Percentiles rank a stretch among this genome's conserved stretches.
Conservation (phyloP, 2,113 vertebrate species). For the Pontoporia blainvillei region DNA sequence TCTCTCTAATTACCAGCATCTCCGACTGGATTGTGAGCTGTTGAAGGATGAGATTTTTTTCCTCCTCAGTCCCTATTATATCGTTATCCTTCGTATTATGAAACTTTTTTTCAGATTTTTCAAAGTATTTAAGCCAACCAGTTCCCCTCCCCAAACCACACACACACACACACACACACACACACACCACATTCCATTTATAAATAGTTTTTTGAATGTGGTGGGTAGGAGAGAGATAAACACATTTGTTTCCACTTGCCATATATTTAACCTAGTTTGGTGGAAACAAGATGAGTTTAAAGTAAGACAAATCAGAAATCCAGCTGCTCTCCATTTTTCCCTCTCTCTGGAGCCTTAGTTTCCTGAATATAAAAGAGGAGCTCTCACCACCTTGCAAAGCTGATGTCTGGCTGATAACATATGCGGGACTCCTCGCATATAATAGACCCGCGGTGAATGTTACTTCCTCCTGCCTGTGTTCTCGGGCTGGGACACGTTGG, state of each 20-base stretch:
- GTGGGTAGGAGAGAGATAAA: neutral
- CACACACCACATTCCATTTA: no score
- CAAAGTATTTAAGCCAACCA: neutral
- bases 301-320: neutral
- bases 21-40: accelerated
- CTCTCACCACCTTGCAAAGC: accelerated
- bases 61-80: accelerated
- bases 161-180: neutral
- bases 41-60: accelerated
- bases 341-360: neutral
- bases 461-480: accelerated
- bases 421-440: accelerated
- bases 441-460: accelerated
- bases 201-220: neutral
- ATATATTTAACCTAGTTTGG: neutral
- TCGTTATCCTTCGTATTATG: neutral
- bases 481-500: neutral
- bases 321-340: neutral
- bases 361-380: neutral
- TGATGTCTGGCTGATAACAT: accelerated
- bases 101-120: neutral
- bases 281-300: neutral
- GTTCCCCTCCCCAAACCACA: neutral
- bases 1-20: no score
- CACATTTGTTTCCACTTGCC: neutral